Conservation (phyloP, 2,797 vertebrate genomes). For the Parauchenoglanis ngamensis region DNA sequence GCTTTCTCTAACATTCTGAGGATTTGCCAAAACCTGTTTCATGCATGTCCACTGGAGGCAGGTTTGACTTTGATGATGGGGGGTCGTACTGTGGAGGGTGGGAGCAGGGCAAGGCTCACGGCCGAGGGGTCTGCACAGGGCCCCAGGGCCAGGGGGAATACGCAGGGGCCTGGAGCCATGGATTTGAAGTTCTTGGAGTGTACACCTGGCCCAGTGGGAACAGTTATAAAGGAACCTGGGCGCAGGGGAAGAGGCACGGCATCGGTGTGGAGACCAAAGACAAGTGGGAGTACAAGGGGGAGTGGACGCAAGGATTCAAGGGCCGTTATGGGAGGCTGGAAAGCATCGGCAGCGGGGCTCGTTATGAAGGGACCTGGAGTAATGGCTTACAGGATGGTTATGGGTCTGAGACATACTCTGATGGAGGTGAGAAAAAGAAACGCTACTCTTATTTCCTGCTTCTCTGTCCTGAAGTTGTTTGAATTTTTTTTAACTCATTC, state of each 20-base stretch:
- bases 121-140: conserved; percentile 95
- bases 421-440: conserved; percentile 85
- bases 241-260: conserved; percentile 96
- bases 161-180: conserved; percentile 94
- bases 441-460: not conserved
- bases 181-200: conserved; percentile 95
- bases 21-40: conserved; percentile 93
- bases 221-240: conserved; percentile 97
- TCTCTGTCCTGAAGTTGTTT: not conserved
- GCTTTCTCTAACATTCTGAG: conserved; percentile 75
- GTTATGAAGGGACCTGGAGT: conserved; percentile 97
- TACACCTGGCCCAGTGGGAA: conserved; percentile 99
- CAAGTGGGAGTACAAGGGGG: conserved; percentile 96
- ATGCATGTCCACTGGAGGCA: conserved; percentile 99
- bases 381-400: conserved; percentile 98
- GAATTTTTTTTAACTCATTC: not conserved
- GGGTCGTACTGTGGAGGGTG: conserved; percentile 99
- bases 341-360: conserved; percentile 89
- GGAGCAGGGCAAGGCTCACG: conserved; percentile 98
- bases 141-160: conserved; percentile 98
- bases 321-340: conserved; percentile 96
- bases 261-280: conserved; percentile 96
- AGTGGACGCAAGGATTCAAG: conserved; percentile 98
- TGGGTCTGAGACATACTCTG: conserved; percentile 95
- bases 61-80: conserved; percentile 99